Evolutionary conservation across 2,888 invertebrate genomes (phyloP).

Genomic region (Lordiphosa fenestrarum): DNA sequence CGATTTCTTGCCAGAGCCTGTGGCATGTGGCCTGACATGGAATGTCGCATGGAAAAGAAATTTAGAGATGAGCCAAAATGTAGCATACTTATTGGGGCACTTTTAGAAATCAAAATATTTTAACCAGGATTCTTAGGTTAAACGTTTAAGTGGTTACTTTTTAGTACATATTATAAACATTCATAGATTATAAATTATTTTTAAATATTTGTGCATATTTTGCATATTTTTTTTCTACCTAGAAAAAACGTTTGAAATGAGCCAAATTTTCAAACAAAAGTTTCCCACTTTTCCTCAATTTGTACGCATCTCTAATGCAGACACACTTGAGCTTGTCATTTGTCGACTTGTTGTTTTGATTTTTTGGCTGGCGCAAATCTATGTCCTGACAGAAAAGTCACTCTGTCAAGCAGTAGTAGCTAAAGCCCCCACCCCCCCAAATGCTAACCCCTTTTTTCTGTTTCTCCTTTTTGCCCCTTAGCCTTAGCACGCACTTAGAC

Average conservation of each 20-base stretch:
- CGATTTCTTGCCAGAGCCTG: slow-evolving; percentile 45
- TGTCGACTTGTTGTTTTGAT: slow-evolving; percentile 26
- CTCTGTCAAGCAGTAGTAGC: slow-evolving; percentile 63
- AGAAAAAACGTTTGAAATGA: no score
- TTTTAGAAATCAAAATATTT: no score
- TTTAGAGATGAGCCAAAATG: slow-evolving; percentile 17
- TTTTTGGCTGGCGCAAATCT: slow-evolving; percentile 36
- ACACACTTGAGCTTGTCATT: slow-evolving; percentile 56
- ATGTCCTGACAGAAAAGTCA: slow-evolving; percentile 58
- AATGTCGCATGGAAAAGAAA: slow-evolving; percentile 35
- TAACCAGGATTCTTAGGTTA: no score
- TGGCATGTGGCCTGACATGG: slow-evolving; percentile 35
- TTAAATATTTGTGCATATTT: no score
- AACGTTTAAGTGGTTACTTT: no score
- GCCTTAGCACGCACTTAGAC: slow-evolving; percentile 38
- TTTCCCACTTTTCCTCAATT: slow-evolving; percentile 1
- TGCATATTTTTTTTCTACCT: no score
- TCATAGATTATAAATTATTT: no score
- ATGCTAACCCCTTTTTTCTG: not conserved
- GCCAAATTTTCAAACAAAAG: no score
- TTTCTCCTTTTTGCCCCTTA: not conserved
- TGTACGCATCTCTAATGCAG: slow-evolving; percentile 16
- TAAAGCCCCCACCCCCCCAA: no score
- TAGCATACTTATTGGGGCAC: not conserved
- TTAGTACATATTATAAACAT: no score